Evolutionary conservation across 1,140 invertebrate genomes (phyloP).

Genomic region (Panagrolaimus sp.): DNA sequence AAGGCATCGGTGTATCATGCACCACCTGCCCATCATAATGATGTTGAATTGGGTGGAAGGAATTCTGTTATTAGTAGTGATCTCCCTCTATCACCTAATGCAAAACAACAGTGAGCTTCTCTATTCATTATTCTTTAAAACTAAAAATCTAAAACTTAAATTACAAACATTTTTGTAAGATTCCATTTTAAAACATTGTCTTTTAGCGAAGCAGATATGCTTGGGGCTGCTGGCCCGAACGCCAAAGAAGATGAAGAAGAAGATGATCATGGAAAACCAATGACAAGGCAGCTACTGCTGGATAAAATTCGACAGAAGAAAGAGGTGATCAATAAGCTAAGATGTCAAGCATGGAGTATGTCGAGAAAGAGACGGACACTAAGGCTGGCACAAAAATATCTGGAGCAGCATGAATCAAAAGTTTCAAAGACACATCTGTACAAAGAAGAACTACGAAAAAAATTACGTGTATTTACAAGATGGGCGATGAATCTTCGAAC

Average conservation of each 20-base stretch:
- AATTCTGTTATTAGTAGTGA: constrained; percentile 16
- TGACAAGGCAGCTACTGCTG: constrained; percentile 73
- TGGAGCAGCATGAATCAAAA: constrained; percentile 21
- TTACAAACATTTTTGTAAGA: not conserved
- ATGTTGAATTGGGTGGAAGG: constrained; percentile 12
- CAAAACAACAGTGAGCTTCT: not conserved
- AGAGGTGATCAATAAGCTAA: constrained; percentile 79
- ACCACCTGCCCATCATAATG: constrained; percentile 5
- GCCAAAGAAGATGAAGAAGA: constrained; percentile 47
- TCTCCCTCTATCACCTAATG: not conserved
- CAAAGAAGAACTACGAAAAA: constrained; percentile 59
- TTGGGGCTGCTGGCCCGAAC: constrained; percentile 11
- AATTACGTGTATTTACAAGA: constrained; percentile 73
- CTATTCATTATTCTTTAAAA: not conserved
- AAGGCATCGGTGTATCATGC: constrained; percentile 28
- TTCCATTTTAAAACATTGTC: not conserved
- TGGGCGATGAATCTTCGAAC: constrained; percentile 77
- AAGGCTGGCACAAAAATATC: constrained; percentile 52
- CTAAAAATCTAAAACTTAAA: not conserved
- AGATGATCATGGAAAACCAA: constrained; percentile 44
- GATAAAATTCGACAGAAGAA: constrained; percentile 86
- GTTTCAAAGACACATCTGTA: constrained; percentile 52
- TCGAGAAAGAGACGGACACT: constrained; percentile 76
- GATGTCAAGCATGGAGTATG: constrained; percentile 81
- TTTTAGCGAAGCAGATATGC: constrained; percentile 24